Base-by-base conservation (phyloP, 2,888 invertebrate genomes). In the Drosophila fulvimacula region DNA sequence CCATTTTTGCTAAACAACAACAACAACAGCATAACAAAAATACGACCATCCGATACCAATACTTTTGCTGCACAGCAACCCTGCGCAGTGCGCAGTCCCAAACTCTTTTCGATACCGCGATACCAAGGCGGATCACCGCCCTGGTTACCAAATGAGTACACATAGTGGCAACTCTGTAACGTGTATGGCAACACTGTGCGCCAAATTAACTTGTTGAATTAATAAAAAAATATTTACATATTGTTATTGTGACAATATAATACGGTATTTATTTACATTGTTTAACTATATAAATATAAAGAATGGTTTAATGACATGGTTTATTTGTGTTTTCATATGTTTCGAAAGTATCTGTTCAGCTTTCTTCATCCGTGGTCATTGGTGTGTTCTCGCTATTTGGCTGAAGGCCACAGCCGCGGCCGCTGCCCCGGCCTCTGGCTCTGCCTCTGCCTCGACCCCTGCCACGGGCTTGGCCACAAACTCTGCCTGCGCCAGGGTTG, bases 1-100 rank as follows among this genome's bases (percentile, higher is more conserved):
- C 81, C 83, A 87, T 87, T 82, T 81, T 81, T 81, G 75, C 79
- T 72, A 76, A 81, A 81, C 73, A 69, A 75, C 76, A 71, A 82
- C 80, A 72, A 82, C 81, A 73, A 69, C 71, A 73, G 48, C 60
- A 73, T 71, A 67, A 82, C 69, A 73, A 69, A 69, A 83, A 76
- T 68, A 66, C 68, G 63, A 73, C 72, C 30, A 65, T 66, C 59
- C 78, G 74, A 76, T 76, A 69, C 56, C 76, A 73, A 76, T 76
- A 63, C 60, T 73, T 73, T 62, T 44, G 19, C 62, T 56, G 61
- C 58, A 73, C 69, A 78, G 62, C 76, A 77, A 65, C 76, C 51
- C 68, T 76, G 78, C 61, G 68, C 68, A 77, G 42, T 77, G 58
- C 75, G 78, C 78, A 65, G 64, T 64, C 64, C 64, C 58, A 56